phyloP scores from a whole-genome alignment of 1,140 invertebrate species.

The Vollenhovia emeryi region DNA sequence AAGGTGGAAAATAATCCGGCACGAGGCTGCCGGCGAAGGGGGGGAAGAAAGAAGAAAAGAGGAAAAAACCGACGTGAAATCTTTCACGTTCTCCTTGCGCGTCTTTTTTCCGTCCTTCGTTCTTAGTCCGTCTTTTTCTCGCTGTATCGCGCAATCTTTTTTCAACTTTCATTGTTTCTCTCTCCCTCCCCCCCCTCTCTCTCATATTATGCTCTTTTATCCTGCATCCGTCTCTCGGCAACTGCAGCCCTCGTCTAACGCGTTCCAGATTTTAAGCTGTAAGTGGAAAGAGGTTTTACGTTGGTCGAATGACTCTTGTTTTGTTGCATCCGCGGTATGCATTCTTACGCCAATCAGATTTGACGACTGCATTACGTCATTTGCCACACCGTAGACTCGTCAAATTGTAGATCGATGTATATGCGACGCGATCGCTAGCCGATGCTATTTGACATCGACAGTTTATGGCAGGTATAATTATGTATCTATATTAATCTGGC shows the following conservation, averaged over 20 bases:
- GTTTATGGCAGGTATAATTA: background rate
- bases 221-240: slow-evolving; percentile 30
- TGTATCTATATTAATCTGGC: slow-evolving; percentile 8
- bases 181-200: background rate
- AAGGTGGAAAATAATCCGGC: slow-evolving; percentile 55
- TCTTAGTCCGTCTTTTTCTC: slow-evolving; percentile 30
- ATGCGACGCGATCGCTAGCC: background rate
- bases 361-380: background rate
- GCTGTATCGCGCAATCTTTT: slow-evolving; percentile 41
- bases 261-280: slow-evolving; percentile 64
- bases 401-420: background rate
- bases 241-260: slow-evolving; percentile 33
- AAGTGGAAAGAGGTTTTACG: slow-evolving; percentile 64
- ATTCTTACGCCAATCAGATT: slow-evolving; percentile 18
- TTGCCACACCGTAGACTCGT: background rate
- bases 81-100: slow-evolving; percentile 57
- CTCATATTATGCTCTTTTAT: slow-evolving; percentile 3
- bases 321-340: slow-evolving; percentile 8
- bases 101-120: slow-evolving; percentile 55
- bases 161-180: background rate
- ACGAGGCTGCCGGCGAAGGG: slow-evolving; percentile 1
- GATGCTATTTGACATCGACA: background rate
- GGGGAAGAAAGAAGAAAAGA: slow-evolving; percentile 36
- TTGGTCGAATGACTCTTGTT: slow-evolving; percentile 51
- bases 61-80: slow-evolving; percentile 64